These are phyloP conservation scores for Tholera decimalis DNA, from an alignment of 2,888 invertebrate species.

Conservation along the genomic window DNA sequence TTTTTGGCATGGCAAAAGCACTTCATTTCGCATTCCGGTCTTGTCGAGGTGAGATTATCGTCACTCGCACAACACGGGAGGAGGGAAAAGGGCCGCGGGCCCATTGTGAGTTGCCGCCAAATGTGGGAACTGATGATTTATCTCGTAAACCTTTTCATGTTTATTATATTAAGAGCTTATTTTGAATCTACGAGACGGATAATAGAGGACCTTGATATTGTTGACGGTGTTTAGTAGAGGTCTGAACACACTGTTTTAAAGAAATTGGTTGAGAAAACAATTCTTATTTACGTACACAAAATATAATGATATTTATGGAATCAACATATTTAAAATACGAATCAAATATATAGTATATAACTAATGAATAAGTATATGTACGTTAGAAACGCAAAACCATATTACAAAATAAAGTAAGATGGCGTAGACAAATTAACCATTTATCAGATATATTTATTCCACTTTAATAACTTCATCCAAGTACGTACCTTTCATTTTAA, in stretches of 20 bases:
- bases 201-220: constrained; percentile 50
- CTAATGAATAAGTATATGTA: too few species aligned
- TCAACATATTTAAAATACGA: too few species aligned
- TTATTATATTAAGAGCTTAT: constrained; percentile 73
- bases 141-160: constrained; percentile 71
- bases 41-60: constrained; percentile 83
- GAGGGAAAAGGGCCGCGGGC: constrained; percentile 66
- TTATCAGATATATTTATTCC: constrained; percentile 26
- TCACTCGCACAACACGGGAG: constrained; percentile 78
- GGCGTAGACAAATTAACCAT: too few species aligned
- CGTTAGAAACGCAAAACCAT: too few species aligned
- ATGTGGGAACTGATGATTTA: constrained; percentile 82
- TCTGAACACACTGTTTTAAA: neutral
- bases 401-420: too few species aligned
- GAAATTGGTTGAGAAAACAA: neutral
- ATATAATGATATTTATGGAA: too few species aligned
- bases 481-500: constrained; percentile 17
- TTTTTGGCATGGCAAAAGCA: constrained; percentile 57
- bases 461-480: neutral
- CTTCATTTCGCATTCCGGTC: constrained; percentile 66
- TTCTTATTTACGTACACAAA: too few species aligned
- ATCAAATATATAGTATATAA: too few species aligned
- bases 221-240: constrained; percentile 22
- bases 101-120: constrained; percentile 71
- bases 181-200: constrained; percentile 48